Base-by-base conservation (phyloP, 2,797 vertebrate species). In the Alca torda region DNA sequence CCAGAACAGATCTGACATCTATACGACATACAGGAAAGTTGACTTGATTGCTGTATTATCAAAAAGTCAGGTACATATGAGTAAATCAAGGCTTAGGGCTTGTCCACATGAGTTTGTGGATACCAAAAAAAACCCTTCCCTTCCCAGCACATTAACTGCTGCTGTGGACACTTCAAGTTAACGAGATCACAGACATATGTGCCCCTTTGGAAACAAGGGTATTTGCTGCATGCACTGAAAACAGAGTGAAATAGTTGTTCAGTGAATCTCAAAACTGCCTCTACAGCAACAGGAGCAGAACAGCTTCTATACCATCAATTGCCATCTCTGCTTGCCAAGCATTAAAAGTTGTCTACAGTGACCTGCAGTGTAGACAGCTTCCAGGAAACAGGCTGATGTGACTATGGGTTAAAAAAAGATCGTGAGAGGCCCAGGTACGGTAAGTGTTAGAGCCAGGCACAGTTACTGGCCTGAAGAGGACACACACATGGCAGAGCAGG, bases 381-480 rank as follows among this genome's bases (percentile, higher is more conserved):
- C 85, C 93, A 95, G 93, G 65, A 95, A 93, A 81, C 16, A 75
- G 88, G 54, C 54, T 67, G 35, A 84, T 37, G 46, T 46, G 86
- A 79, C 93, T 82, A 65, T 16, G 10, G 53, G 41, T 65, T 70
- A 7, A 37, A 46, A 46, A 89, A 81, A 67, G n/a, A 91, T 74
- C n/a, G 15, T 1, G 14, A 84, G 69, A 93, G 63, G 20, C 54
- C 28, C 65, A 95, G 54, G 39, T 78, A 33, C 2, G 43, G 10
- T 30, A 79, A n/a, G 43, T 69, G 33, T 24, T n/a, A 61, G 59
- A 84, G 46, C 30, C 50, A 73, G 41, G 60, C 57, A 31, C 9
- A 50, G 33, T 50, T 63, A 35, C 4, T 31, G 31, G 43, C 15
- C 74, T 57, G 63, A 39, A 69, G 39, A 21, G 35, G n/a, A 37